Conservation (phyloP, 2,888 invertebrate genomes). For the Cataglyphis rosenhaueri region DNA sequence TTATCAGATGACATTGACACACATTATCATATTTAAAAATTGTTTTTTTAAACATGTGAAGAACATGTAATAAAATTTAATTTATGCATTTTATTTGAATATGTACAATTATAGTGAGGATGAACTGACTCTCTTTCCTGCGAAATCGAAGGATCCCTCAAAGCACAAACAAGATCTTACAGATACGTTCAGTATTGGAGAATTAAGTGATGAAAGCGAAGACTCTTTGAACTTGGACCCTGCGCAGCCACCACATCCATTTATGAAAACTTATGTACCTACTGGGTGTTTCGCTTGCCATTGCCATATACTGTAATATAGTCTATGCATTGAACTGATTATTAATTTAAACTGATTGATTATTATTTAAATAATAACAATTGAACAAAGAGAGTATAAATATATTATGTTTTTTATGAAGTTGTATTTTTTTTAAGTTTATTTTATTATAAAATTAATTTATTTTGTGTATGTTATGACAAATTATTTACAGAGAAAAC, state of each 20-base stretch:
- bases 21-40: constrained; percentile 2
- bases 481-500: constrained; percentile 29
- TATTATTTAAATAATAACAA: constrained; percentile 25
- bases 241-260: constrained; percentile 78
- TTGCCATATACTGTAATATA: constrained; percentile 81
- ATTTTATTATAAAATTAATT: constrained; percentile 12
- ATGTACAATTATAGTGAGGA: constrained; percentile 81
- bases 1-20: not conserved
- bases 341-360: constrained; percentile 11
- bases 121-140: constrained; percentile 85
- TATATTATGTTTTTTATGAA: constrained; percentile 1
- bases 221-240: constrained; percentile 83
- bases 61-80: constrained; percentile 17
- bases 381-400: constrained; percentile 11
- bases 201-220: constrained; percentile 85
- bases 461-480: constrained; percentile 12
- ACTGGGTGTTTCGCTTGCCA: constrained; percentile 81
- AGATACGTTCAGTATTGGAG: constrained; percentile 88
- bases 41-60: not conserved
- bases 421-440: constrained; percentile 22
- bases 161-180: constrained; percentile 86
- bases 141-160: constrained; percentile 79
- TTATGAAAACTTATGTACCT: constrained; percentile 80
- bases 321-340: not conserved
- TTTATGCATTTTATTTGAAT: constrained; percentile 6